Conservation (phyloP, 2,888 invertebrate species). For the Cephonodes hylas region DNA sequence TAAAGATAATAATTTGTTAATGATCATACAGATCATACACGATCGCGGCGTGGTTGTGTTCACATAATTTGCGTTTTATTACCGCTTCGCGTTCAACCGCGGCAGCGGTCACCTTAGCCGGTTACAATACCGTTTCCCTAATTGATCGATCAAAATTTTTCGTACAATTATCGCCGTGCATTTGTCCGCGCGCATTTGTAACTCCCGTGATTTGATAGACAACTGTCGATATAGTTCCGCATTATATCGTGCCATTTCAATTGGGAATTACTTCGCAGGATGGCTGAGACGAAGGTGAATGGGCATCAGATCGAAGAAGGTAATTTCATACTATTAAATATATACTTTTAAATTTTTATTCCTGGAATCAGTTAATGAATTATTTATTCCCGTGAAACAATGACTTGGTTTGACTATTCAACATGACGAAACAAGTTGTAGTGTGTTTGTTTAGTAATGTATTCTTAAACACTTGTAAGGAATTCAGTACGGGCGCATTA, state of each 20-base stretch:
- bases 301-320: constrained; percentile 53
- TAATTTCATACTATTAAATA: too few relatives aligned
- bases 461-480: too few relatives aligned
- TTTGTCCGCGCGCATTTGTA: not conserved
- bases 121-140: not conserved
- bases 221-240: not conserved
- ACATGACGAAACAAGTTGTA: too few relatives aligned
- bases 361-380: not conserved
- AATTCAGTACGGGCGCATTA: too few relatives aligned
- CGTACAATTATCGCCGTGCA: not conserved
- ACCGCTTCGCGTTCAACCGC: not conserved
- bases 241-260: too few relatives aligned
- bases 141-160: not conserved
- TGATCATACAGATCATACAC: not conserved
- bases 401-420: too few relatives aligned
- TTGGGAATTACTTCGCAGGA: not conserved
- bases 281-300: constrained; percentile 38
- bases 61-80: not conserved
- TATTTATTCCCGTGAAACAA: too few relatives aligned
- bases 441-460: too few relatives aligned
- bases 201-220: not conserved
- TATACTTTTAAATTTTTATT: too few relatives aligned
- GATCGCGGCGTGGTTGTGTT: not conserved
- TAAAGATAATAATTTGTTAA: constrained; percentile 28
- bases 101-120: not conserved